Evolutionary conservation across 2,888 invertebrate genomes (phyloP).

Genomic region (Drosophila ezoana): DNA sequence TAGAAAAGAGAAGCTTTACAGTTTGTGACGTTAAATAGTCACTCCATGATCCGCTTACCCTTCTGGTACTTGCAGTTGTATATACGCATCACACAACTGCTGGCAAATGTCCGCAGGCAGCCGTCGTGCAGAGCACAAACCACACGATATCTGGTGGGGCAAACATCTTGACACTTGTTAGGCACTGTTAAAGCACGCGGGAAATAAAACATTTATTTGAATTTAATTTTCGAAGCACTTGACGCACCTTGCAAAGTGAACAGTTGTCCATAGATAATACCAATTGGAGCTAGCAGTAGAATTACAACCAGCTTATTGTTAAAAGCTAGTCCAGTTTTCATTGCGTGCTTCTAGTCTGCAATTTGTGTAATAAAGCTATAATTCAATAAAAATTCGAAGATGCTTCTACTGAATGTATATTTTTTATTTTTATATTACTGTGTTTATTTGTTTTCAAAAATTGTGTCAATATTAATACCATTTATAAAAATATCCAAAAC

Average conservation of each 20-base stretch:
- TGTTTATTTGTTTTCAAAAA: conserved; percentile 40
- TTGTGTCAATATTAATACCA: conserved; percentile 45
- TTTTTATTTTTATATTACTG: conserved; percentile 12
- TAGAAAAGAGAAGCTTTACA: conserved; percentile 4
- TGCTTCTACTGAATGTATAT: conserved; percentile 11
- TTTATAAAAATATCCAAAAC: conserved; percentile 31
- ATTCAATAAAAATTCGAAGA: conserved; percentile 16
- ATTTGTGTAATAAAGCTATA: conserved; percentile 41
- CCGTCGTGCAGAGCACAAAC: conserved; percentile 63
- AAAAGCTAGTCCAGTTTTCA: conserved; percentile 33
- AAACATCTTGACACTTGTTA: conserved; percentile 69
- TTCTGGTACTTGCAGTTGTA: conserved; percentile 71
- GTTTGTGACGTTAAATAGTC: no score
- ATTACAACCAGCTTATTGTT: conserved; percentile 24
- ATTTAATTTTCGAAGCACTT: background rate
- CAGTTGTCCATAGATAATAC: conserved; percentile 35
- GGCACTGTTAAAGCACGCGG: conserved; percentile 22
- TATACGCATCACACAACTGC: conserved; percentile 63
- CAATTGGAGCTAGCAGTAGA: conserved; percentile 27
- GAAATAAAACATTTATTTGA: background rate
- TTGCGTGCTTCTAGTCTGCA: conserved; percentile 23
- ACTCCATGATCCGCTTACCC: conserved; percentile 30
- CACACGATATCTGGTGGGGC: conserved; percentile 60
- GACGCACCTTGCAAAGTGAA: conserved; percentile 37
- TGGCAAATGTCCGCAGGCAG: conserved; percentile 64